These are phyloP conservation scores for Andrena fulva DNA, from an alignment of 2,888 invertebrate genomes.

Conservation along the genomic window DNA sequence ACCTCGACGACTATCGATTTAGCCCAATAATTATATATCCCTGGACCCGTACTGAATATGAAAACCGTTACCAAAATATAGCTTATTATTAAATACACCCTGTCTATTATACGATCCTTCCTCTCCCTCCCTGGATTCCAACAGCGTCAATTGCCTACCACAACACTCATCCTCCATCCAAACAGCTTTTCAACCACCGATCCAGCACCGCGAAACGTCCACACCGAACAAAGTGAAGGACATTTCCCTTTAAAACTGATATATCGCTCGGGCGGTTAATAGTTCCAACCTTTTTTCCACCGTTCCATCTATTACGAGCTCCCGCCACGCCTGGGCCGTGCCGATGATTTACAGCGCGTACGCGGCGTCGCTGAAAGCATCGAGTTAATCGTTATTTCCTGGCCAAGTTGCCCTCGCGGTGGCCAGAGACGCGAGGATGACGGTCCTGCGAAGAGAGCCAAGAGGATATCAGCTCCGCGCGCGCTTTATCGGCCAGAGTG, in stretches of 20 bases:
- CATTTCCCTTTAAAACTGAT: neutral
- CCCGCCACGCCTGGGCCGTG: neutral
- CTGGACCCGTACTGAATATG: too few species aligned
- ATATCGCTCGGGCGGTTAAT: slow-evolving; percentile 29
- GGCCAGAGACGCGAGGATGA: neutral
- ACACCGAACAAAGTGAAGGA: neutral
- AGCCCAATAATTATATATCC: too few species aligned
- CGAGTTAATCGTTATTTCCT: slow-evolving; percentile 58
- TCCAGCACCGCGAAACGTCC: neutral
- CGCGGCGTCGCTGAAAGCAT: slow-evolving; percentile 33
- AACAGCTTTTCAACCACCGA: neutral
- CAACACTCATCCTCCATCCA: too few species aligned
- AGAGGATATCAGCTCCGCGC: slow-evolving; percentile 38
- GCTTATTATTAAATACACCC: too few species aligned
- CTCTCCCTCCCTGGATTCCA: too few species aligned
- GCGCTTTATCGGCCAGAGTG: slow-evolving; percentile 59
- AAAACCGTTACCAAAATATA: too few species aligned
- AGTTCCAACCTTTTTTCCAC: slow-evolving; percentile 3
- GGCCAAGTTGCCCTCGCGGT: slow-evolving; percentile 10
- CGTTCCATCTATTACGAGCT: neutral
- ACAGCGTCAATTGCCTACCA: too few species aligned
- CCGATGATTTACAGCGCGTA: slow-evolving; percentile 50
- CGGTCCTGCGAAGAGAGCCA: slow-evolving; percentile 2
- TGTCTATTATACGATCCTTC: too few species aligned
- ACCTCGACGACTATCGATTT: too few species aligned